Evolutionary conservation across 2,888 invertebrate genomes (phyloP).

Genomic region (Tortrix viridana): DNA sequence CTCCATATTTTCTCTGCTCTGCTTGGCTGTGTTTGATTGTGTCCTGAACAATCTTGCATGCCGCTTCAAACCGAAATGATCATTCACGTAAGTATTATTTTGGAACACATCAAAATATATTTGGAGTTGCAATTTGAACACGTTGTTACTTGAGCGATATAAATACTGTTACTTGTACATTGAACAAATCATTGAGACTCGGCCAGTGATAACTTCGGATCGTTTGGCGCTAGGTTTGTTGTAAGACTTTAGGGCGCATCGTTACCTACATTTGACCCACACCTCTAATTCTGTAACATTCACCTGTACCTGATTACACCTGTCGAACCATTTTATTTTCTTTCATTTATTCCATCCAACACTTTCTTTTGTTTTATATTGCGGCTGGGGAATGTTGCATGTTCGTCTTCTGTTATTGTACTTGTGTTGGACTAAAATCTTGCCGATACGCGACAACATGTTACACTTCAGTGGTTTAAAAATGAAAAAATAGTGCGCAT

Average conservation of each 20-base stretch:
- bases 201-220: slow-evolving; percentile 19
- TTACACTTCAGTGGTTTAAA: not conserved
- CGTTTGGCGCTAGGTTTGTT: slow-evolving; percentile 27
- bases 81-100: slow-evolving; percentile 90
- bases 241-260: slow-evolving; percentile 51
- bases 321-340: slow-evolving; percentile 64
- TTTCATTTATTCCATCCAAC: slow-evolving; percentile 77
- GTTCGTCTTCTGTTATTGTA: slow-evolving; percentile 59
- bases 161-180: slow-evolving; percentile 37
- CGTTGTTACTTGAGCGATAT: slow-evolving; percentile 37
- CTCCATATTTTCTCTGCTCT: slow-evolving; percentile 92
- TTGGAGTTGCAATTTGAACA: slow-evolving; percentile 47
- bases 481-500: too few species aligned
- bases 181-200: slow-evolving; percentile 18
- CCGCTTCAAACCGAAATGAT: slow-evolving; percentile 89
- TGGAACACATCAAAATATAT: slow-evolving; percentile 78
- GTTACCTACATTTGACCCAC: slow-evolving; percentile 45
- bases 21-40: slow-evolving; percentile 93
- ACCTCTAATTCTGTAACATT: slow-evolving; percentile 46
- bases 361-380: slow-evolving; percentile 73
- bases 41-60: slow-evolving; percentile 91
- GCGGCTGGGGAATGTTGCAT: slow-evolving; percentile 84
- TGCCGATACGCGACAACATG: slow-evolving; percentile 50
- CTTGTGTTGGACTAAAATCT: slow-evolving; percentile 52
- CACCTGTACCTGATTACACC: slow-evolving; percentile 74